These are phyloP conservation scores for Setophaga kirtlandii DNA, from an alignment of 2,113 vertebrate species.

Conservation along the genomic window DNA sequence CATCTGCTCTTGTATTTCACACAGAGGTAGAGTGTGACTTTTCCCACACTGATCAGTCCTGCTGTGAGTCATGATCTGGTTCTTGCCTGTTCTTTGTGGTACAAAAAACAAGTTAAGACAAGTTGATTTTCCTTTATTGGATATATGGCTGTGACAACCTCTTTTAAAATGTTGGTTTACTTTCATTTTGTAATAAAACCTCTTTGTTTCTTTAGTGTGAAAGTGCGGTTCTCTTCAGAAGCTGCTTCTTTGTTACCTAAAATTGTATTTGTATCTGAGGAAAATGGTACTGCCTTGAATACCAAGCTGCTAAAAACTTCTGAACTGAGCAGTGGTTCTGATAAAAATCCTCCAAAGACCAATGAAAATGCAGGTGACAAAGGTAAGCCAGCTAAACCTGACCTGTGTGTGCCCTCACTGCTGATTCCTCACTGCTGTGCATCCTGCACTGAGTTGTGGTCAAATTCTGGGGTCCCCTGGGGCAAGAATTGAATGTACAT, in stretches of 20 bases:
- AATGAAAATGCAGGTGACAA: background rate
- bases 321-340: background rate
- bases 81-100: background rate
- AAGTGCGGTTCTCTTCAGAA: constrained; percentile 69
- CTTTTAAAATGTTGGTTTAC: background rate
- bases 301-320: background rate
- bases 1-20: background rate
- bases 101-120: background rate
- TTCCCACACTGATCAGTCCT: background rate
- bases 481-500: background rate
- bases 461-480: background rate
- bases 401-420: background rate
- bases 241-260: constrained; percentile 63
- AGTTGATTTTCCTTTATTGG: background rate
- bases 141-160: background rate
- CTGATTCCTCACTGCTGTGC: background rate
- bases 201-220: constrained; percentile 67
- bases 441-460: background rate
- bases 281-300: background rate
- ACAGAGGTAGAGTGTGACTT: background rate
- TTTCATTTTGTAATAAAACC: background rate
- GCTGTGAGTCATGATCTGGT: background rate
- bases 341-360: background rate
- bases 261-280: constrained; percentile 63
- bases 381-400: constrained; percentile 38